These are phyloP conservation scores for Acanthisitta chloris DNA, from an alignment of 2,113 vertebrate genomes.

Conservation along the genomic window DNA sequence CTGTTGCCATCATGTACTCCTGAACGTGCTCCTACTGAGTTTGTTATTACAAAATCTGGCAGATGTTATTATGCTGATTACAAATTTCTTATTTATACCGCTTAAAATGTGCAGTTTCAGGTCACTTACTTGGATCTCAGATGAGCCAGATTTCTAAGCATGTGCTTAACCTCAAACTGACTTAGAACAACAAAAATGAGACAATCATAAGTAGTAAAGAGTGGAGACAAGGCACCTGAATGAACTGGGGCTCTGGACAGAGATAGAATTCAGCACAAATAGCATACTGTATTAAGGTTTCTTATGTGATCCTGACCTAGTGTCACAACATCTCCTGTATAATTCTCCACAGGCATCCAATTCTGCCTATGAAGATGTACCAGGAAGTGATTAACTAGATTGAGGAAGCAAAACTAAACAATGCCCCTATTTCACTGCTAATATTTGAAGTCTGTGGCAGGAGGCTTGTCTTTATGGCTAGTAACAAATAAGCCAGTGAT, in stretches of 20 bases:
- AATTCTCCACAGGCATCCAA: background rate
- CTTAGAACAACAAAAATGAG: background rate
- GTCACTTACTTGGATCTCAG: background rate
- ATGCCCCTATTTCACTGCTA: background rate
- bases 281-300: background rate
- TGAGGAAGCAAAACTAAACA: background rate
- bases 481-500: background rate
- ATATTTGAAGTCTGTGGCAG: background rate
- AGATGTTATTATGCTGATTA: conserved; percentile 23
- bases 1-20: background rate
- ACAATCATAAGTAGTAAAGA: background rate
- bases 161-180: conserved; percentile 2
- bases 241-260: background rate
- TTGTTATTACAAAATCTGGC: conserved; percentile 14
- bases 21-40: conserved; percentile 13
- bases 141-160: background rate
- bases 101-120: background rate
- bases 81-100: background rate
- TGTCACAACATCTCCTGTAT: background rate
- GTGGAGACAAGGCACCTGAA: background rate
- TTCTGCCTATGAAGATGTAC: background rate
- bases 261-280: background rate
- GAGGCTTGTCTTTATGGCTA: accelerated
- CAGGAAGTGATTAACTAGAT: background rate
- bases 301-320: background rate